phyloP scores from a whole-genome alignment of 2,113 vertebrate species.

The Nothobranchius furzeri region DNA sequence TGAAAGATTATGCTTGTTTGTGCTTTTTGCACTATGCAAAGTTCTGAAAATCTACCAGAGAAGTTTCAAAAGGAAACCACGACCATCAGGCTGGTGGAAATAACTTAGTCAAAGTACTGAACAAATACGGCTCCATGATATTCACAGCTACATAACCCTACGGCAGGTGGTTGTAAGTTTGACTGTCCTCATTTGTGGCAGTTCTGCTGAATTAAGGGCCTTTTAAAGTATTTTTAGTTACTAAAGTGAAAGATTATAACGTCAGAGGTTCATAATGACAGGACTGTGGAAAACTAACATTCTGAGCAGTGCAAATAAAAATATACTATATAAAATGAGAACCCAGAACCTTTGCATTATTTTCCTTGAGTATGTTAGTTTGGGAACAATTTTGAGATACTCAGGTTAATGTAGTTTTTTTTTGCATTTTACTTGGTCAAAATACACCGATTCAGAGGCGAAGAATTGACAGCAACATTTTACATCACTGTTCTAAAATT shows the following conservation, averaged over 20 bases:
- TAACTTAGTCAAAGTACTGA: background rate
- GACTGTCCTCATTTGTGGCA: background rate
- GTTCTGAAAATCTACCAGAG: too few relatives aligned
- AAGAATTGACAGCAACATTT: too few relatives aligned
- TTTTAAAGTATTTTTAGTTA: background rate
- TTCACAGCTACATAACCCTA: background rate
- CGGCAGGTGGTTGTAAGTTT: too few relatives aligned
- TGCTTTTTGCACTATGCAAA: too few relatives aligned
- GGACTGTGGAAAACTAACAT: background rate
- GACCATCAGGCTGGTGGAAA: background rate
- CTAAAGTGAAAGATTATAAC: conserved; percentile 3
- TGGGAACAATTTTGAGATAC: too few relatives aligned
- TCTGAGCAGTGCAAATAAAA: background rate
- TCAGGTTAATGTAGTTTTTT: too few relatives aligned
- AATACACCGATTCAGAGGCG: too few relatives aligned
- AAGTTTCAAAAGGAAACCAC: too few relatives aligned
- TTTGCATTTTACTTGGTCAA: too few relatives aligned
- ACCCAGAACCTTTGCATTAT: background rate
- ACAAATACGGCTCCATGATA: background rate
- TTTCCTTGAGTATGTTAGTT: too few relatives aligned
- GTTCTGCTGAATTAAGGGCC: background rate
- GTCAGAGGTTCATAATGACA: conserved; percentile 17
- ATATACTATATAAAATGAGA: background rate
- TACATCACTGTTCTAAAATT: too few relatives aligned
- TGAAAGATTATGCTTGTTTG: background rate